Conservation (phyloP, 2,888 invertebrate species). For the Xanthostigma xanthostigma region DNA sequence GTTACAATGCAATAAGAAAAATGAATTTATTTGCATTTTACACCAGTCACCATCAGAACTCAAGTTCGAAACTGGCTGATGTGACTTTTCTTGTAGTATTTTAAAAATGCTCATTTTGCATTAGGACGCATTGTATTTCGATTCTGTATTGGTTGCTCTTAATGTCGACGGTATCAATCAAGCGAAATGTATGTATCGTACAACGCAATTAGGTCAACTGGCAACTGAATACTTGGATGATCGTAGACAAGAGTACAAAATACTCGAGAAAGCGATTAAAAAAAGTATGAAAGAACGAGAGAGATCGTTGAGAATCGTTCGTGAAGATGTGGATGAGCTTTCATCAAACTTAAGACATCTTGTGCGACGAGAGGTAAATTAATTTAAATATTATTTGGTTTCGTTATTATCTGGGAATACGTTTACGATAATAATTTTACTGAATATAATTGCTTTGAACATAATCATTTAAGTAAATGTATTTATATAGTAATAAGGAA, state of each 20-base stretch:
- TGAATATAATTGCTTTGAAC: too few relatives aligned
- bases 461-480: too few relatives aligned
- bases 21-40: too few relatives aligned
- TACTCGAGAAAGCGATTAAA: conserved; percentile 41
- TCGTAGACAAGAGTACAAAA: conserved; percentile 41
- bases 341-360: conserved; percentile 29
- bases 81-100: too few relatives aligned
- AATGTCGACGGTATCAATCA: conserved; percentile 42
- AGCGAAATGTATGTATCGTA: conserved; percentile 43
- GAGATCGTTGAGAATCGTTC: conserved; percentile 35
- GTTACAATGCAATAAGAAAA: too few relatives aligned
- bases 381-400: neutral
- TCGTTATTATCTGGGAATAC: too few relatives aligned
- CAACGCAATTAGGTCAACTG: conserved; percentile 49
- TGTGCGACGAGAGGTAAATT: conserved; percentile 28
- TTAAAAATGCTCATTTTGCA: too few relatives aligned
- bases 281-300: conserved; percentile 45
- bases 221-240: conserved; percentile 52
- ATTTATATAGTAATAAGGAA: too few relatives aligned
- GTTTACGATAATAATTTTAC: too few relatives aligned
- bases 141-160: conserved; percentile 41
- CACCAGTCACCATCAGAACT: too few relatives aligned
- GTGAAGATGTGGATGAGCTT: conserved; percentile 26
- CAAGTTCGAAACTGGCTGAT: too few relatives aligned
- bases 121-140: conserved; percentile 49